These are phyloP conservation scores for Tenthredo distinguenda DNA, from an alignment of 2,888 invertebrate genomes.

Conservation along the genomic window DNA sequence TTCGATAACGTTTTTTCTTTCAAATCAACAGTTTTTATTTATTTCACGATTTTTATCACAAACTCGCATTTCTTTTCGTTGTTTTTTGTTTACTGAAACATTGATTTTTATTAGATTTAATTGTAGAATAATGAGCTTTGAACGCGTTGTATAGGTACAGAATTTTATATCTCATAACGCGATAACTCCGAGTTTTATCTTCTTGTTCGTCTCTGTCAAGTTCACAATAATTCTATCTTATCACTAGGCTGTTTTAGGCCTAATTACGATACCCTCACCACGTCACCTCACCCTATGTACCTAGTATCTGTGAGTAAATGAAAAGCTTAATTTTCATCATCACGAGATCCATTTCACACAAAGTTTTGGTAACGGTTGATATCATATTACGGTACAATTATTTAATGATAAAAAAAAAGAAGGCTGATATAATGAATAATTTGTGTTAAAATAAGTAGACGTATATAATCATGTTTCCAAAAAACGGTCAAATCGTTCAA, in stretches of 20 bases:
- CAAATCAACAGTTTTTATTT: not conserved
- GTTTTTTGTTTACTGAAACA: not conserved
- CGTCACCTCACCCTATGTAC: not conserved
- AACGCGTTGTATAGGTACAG: not conserved
- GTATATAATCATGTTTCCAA: no score
- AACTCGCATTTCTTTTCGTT: not conserved
- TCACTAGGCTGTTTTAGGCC: not conserved
- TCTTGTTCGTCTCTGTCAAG: constrained; percentile 33
- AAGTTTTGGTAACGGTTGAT: no score
- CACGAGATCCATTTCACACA: no score
- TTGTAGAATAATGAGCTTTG: not conserved
- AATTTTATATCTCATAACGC: not conserved
- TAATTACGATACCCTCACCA: not conserved
- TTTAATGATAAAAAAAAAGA: not conserved
- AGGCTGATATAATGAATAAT: not conserved
- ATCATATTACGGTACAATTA: no score
- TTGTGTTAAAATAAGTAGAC: not conserved
- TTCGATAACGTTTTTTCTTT: not conserved
- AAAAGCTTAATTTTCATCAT: not conserved
- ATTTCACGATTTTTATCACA: not conserved
- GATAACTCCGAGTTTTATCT: not conserved
- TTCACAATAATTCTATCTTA: constrained; percentile 28
- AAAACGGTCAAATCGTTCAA: no score
- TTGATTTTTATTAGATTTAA: not conserved
- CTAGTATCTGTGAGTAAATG: not conserved